phyloP scores from a whole-genome alignment of 2,113 vertebrate species.

The Boulengeromyrus knoepffleri region DNA sequence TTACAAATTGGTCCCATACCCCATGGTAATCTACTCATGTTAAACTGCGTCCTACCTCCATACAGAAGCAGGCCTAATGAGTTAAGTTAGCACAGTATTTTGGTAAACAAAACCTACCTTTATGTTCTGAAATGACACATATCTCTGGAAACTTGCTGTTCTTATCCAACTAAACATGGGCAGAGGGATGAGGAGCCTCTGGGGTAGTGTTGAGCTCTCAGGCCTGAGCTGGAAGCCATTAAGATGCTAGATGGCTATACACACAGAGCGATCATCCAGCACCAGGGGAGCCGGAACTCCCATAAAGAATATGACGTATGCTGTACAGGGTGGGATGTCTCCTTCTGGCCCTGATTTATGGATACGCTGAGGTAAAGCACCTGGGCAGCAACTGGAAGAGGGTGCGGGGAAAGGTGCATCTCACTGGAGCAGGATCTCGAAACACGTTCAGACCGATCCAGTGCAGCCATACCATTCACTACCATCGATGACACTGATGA shows the following conservation, averaged over 20 bases:
- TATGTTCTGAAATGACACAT: neutral
- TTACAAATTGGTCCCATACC: neutral
- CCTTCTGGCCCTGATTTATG: neutral
- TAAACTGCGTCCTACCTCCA: neutral
- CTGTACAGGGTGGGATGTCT: neutral
- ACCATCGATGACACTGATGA: neutral
- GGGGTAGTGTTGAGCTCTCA: neutral
- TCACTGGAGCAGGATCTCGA: neutral
- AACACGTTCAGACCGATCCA: neutral
- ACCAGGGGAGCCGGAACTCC: neutral
- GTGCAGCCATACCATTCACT: neutral
- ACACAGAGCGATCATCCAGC: neutral
- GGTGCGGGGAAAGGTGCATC: neutral
- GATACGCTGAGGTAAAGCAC: neutral
- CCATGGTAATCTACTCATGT: neutral
- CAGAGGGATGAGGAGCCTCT: neutral
- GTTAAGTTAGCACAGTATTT: neutral
- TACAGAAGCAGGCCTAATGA: neutral
- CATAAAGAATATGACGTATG: neutral
- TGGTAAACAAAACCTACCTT: neutral
- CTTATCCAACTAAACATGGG: neutral
- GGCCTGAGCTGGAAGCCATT: neutral
- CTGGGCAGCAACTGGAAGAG: neutral
- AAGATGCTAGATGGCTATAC: neutral
- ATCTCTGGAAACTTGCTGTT: neutral